Conservation (phyloP, 1,140 invertebrate species). For the Lanistes nyassanus region DNA sequence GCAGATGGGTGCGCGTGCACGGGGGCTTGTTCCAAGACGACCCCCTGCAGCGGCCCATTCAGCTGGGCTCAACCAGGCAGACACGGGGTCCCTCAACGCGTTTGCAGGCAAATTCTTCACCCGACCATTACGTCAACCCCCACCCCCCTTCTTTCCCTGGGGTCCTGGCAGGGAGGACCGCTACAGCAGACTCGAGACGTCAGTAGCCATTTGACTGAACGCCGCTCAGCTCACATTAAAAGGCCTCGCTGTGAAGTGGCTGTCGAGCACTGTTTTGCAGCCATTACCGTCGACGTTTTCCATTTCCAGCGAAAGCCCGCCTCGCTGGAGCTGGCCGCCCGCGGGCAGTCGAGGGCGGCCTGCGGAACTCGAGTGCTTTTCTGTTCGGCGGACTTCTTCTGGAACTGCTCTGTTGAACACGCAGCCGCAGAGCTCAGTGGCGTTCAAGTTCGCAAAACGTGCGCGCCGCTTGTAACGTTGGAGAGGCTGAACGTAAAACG, state of each 20-base stretch:
- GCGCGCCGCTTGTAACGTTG: too few relatives aligned
- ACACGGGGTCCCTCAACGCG: neutral
- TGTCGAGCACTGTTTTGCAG: neutral
- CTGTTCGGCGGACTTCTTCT: too few relatives aligned
- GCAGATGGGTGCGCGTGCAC: conserved; percentile 1
- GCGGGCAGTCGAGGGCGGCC: neutral
- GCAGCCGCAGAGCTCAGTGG: too few relatives aligned
- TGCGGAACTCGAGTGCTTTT: too few relatives aligned
- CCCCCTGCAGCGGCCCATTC: neutral
- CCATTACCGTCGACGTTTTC: neutral
- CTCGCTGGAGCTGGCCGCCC: neutral
- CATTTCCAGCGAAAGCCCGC: neutral
- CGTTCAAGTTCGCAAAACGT: too few relatives aligned
- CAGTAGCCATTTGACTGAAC: neutral
- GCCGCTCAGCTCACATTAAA: neutral
- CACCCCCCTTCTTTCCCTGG: too few relatives aligned
- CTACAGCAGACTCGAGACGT: neutral
- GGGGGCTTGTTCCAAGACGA: conserved; percentile 8
- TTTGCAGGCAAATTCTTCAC: too few relatives aligned
- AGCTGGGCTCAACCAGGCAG: conserved; percentile 8
- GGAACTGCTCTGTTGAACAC: too few relatives aligned
- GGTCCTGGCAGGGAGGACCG: too few relatives aligned
- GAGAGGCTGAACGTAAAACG: too few relatives aligned
- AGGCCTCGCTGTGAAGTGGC: neutral
- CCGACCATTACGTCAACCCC: too few relatives aligned